Base-by-base conservation (phyloP, 2,888 invertebrate species). In the Pandemis cinnamomeana region DNA sequence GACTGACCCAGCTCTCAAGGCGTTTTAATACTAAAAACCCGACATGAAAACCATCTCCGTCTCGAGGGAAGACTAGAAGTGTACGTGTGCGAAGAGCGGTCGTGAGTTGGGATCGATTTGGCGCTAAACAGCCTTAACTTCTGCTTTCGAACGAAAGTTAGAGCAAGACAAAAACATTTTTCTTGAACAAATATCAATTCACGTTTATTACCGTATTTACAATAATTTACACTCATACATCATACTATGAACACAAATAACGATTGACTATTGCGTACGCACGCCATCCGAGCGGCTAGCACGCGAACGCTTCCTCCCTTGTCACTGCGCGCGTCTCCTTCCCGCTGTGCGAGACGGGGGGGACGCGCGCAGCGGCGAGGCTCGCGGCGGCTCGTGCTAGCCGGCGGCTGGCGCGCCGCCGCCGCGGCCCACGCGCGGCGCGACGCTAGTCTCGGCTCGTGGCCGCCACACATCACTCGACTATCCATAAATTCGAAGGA, bases 111-210 rank as follows among this genome's bases (percentile, higher is more conserved):
- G 46, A 20, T 20, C 41, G 7, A 48, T 41, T 36, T 48, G 48
- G 36, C 36, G 20, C 66, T 66, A 27, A 15, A 15, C 20, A 64
- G 81, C 76, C 89, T 89, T 89, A 72, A 75, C 85, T 76, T 69
- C 87, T 80, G 80, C 86, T 90, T 90, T 88, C 83, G 41, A 36
- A 6, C 10, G 82, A 89, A 90, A 90, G 89, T 86, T 76, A 71
- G 88, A 83, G 84, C 80, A 89, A 90, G 87, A 81, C 83, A 55
- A 64, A 75, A 64, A 72, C 70, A 72, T 68, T 53, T 67, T 53
- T 58, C 63, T 27, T 20, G 46, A 72, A 71, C 66, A 72, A 15
- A 63, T 13, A 67, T 20, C 10, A 55, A 67, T 71, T 67, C 67
- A 66, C 70, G 41, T 74, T 74, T 71, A 74, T 73, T 73, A 69